Conservation (phyloP, 2,888 invertebrate species). For the Cryptophagus acutangulus region DNA sequence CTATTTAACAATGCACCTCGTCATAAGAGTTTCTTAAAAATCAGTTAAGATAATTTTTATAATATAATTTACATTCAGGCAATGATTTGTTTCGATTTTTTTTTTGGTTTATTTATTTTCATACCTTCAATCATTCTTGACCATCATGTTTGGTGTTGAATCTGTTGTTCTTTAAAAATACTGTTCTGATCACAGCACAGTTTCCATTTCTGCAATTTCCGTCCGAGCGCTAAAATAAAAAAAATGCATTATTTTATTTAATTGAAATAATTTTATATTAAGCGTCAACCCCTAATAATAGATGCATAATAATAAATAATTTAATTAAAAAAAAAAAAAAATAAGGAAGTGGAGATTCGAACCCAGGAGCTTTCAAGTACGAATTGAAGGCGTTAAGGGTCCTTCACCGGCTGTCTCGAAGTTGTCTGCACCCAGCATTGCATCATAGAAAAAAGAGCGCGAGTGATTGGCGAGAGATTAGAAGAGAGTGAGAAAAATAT, state of each 20-base stretch:
- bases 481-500: too few species aligned
- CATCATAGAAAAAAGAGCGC: too few species aligned
- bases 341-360: too few species aligned
- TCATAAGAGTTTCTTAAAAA: conserved; percentile 42
- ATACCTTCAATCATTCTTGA: conserved; percentile 1
- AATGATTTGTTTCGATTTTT: conserved; percentile 7
- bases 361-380: too few species aligned
- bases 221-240: conserved; percentile 50
- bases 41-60: conserved; percentile 8
- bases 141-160: conserved; percentile 27
- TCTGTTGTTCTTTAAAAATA: conserved; percentile 19
- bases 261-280: too few species aligned
- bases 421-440: too few species aligned
- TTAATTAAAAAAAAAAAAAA: too few species aligned
- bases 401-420: too few species aligned
- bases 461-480: too few species aligned
- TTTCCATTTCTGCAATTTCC: conserved; percentile 86
- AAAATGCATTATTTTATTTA: neutral
- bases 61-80: conserved; percentile 6
- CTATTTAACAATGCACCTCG: conserved; percentile 45
- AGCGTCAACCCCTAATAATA: too few species aligned
- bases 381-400: too few species aligned
- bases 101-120: conserved; percentile 4
- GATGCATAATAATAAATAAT: too few species aligned
- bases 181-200: conserved; percentile 70